These are phyloP conservation scores for Panzeria rudis DNA, from an alignment of 2,888 invertebrate species.

Conservation along the genomic window DNA sequence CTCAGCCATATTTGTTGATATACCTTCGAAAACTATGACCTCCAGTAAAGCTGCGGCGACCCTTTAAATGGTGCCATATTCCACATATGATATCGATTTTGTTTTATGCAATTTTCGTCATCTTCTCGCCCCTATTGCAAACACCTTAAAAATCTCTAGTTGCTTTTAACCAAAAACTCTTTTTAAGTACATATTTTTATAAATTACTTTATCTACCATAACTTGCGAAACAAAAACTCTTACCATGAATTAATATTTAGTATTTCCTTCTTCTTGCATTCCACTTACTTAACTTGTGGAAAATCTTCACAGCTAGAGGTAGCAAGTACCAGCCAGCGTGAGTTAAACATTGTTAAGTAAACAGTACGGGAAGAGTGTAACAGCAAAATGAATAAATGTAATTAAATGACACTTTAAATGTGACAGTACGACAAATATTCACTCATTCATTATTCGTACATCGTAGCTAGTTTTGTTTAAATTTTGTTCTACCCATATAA, in stretches of 20 bases:
- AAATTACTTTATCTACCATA: not conserved
- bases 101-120: no score
- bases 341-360: slow-evolving; percentile 11
- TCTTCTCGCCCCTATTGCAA: not conserved
- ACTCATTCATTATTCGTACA: slow-evolving; percentile 47
- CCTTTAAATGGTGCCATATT: not conserved
- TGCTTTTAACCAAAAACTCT: not conserved
- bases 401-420: slow-evolving; percentile 63
- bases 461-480: slow-evolving; percentile 13
- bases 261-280: slow-evolving; percentile 22
- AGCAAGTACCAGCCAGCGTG: slow-evolving; percentile 3
- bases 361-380: slow-evolving; percentile 8
- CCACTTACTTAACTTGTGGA: slow-evolving; percentile 25
- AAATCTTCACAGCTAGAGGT: slow-evolving; percentile 22
- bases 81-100: no score
- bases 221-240: not conserved
- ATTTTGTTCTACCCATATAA: slow-evolving; percentile 28
- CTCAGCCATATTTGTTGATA: no score
- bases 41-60: no score
- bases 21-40: no score
- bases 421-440: slow-evolving; percentile 55
- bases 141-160: not conserved
- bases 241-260: slow-evolving; percentile 4
- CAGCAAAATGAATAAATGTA: slow-evolving; percentile 51
- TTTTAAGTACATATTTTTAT: not conserved